Evolutionary conservation across 2,113 vertebrate species (phyloP).

Genomic region (Opisthocomus hoazin): DNA sequence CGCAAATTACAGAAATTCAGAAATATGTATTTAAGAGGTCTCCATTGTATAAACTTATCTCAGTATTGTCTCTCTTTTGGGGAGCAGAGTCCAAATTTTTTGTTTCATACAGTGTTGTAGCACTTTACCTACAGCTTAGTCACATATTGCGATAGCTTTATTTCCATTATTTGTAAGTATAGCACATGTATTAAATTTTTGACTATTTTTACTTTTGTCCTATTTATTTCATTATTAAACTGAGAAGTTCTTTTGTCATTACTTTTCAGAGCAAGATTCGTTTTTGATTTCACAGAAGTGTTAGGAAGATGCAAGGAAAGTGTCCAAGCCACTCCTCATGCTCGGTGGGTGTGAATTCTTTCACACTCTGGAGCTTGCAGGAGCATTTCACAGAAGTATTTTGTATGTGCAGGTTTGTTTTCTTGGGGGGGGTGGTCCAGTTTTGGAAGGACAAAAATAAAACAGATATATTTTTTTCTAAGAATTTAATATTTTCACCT

Average conservation of each 20-base stretch:
- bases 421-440: not conserved
- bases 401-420: not conserved
- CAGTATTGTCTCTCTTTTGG: slow-evolving; percentile 26
- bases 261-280: slow-evolving; percentile 10
- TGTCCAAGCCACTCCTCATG: not conserved
- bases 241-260: slow-evolving; percentile 38
- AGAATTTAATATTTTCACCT: not conserved
- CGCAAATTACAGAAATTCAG: slow-evolving; percentile 20
- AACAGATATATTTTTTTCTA: not conserved
- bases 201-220: slow-evolving; percentile 64
- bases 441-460: not conserved
- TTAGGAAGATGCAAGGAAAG: not conserved
- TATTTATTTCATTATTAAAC: slow-evolving; percentile 68
- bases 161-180: slow-evolving; percentile 60
- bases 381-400: not conserved
- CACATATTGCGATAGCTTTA: slow-evolving; percentile 38
- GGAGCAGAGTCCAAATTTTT: slow-evolving; percentile 19
- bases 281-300: not conserved
- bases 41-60: slow-evolving; percentile 59
- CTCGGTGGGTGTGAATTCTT: not conserved
- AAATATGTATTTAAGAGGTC: slow-evolving; percentile 53
- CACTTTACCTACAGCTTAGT: slow-evolving; percentile 47
- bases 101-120: slow-evolving; percentile 13
- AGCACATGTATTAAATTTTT: slow-evolving; percentile 65
- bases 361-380: not conserved